phyloP scores from a whole-genome alignment of 2,888 invertebrate species.

The Lepidochrysops patricia region DNA sequence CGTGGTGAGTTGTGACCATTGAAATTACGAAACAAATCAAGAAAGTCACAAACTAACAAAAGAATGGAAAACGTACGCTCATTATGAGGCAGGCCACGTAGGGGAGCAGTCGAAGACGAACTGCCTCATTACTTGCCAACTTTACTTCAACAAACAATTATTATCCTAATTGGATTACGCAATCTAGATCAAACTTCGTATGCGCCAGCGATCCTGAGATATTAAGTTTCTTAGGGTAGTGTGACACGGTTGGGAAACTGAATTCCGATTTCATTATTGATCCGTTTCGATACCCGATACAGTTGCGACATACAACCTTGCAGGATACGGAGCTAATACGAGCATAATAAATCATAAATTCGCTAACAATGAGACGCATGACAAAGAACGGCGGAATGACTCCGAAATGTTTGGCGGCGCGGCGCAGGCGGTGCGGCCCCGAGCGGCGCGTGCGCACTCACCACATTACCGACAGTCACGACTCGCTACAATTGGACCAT shows the following conservation, averaged over 20 bases:
- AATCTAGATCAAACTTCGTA: not conserved
- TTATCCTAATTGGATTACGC: conserved; percentile 1
- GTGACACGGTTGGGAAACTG: conserved; percentile 10
- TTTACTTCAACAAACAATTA: not conserved
- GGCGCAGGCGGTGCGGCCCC: conserved; percentile 36
- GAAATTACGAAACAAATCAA: conserved; percentile 63
- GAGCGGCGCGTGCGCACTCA: conserved; percentile 61
- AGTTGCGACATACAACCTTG: conserved; percentile 52
- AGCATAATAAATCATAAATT: conserved; percentile 56
- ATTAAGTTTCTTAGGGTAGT: not conserved
- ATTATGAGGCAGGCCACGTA: conserved; percentile 45
- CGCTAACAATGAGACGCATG: conserved; percentile 56
- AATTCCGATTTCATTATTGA: conserved; percentile 14
- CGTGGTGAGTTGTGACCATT: conserved; percentile 41
- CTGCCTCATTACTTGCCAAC: not conserved
- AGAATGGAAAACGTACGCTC: conserved; percentile 51
- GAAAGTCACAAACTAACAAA: conserved; percentile 51
- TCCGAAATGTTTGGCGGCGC: conserved; percentile 46
- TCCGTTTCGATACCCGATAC: conserved; percentile 23
- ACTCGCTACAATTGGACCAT: conserved; percentile 46
- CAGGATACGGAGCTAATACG: conserved; percentile 38
- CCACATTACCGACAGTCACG: conserved; percentile 54
- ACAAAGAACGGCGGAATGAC: conserved; percentile 47
- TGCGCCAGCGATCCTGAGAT: not conserved
- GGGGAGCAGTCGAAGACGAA: conserved; percentile 13